Evolutionary conservation across 2,888 invertebrate genomes (phyloP), one percentile per base, ranked within the genome.

Genomic region (Drosophila pegasa): DNA sequence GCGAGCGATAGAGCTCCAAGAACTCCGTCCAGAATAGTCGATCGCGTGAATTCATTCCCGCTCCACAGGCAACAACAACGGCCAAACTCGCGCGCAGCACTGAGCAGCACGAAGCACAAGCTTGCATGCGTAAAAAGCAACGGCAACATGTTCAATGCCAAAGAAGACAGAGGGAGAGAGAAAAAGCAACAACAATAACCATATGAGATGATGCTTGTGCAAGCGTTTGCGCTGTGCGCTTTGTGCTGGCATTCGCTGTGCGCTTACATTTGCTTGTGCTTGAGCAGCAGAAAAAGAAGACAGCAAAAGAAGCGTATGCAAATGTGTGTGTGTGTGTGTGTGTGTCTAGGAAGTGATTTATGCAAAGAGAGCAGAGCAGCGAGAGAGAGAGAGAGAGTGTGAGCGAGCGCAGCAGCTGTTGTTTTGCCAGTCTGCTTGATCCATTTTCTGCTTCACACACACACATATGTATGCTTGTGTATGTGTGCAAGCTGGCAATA

Each of bases 101-200:
- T 74, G 41, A 76, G 40, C 16, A 35, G 33, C 22, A 20, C 27
- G 14, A 22, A 55, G 81, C 65, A 38, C 80, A 78, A 78, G 68
- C 75, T 80, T 78, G 81, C 71, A 80, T 78, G 78, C 81, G 81
- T 81, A 78, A 78, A 61, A 74, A 48, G 20, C 12, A 40, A 22
- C 40, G 27, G 41, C 35, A 37, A 33, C 25, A 18, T 38, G 16
- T 14, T 18, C 31, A 56, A 50, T 50, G 48, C 40, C 38, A 58
- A 38, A 37, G 22, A 0, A 18, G 16, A 25, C 16, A 50, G 25
- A 3, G 29, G 43, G 29, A 6, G 38, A 37, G 33, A 20, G 38
- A 38, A 27, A 14, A 31, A n/a, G 18, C 47, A 38, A 20, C 18
- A 35, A 29, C 12, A 40, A 45, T 3, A 56, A 25, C 10, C 45